Base-by-base conservation (phyloP, 2,888 invertebrate species). In the Agriopis leucophaearia region DNA sequence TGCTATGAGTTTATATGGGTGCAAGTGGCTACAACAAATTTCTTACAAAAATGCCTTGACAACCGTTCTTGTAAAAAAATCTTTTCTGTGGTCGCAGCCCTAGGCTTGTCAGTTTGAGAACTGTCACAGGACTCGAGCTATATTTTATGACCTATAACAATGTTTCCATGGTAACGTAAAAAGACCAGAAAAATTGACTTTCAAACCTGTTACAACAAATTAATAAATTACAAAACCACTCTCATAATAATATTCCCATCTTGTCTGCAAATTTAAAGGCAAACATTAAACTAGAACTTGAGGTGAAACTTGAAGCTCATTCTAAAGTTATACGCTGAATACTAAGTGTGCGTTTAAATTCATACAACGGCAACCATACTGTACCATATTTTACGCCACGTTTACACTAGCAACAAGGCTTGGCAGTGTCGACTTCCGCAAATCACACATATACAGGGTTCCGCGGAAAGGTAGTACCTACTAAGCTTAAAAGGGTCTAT, bases 301-400 rank as follows among this genome's bases (percentile, higher is more conserved):
- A 47, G 62, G 38, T 35, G 57, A 59, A 68, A 63, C 64, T 63
- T 59, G 59, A 55, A 59, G 63, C 63, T 50, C 59, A 54, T 54
- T 59, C 27, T 44, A 57, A 58, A 50, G 16, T 50, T 47, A 15
- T 63, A 54, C 45, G 44, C 27, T 64, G 68, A 68, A 68, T 68
- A 60, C 64, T 64, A 60, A 64, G 59, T 55, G 13, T 10, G 15
- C 51, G 44, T 60, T 68, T 65, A 65, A 68, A 71, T 66, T 71
- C 63, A 63, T 63, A 66, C 64, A 16, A 38, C 47, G 52, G 7
- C 59, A 13, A 57, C 44, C 57, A 52, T 47, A 40, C 59, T 36
- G 63, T 58, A 58, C 27, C 27, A n/a, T 27, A 27, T 58, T 6
- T 59, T 38, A 61, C 58, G 55, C 36, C 13, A 1, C 7, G 18